Base-by-base conservation (phyloP, 2,797 vertebrate genomes). In the Platalea minor region DNA sequence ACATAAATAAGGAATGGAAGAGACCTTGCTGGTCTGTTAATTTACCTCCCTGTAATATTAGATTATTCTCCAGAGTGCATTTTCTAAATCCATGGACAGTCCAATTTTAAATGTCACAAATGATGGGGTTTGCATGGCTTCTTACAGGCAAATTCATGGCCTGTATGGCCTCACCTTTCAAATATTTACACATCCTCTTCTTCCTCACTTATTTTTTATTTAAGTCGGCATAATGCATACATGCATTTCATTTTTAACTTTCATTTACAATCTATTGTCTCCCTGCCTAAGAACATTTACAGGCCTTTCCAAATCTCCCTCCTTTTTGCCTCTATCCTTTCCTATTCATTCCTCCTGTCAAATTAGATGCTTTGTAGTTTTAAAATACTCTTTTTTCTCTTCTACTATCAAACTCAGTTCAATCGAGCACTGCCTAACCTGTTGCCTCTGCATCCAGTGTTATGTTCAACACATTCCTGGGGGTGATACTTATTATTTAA, bases 11-110 rank as follows among this genome's bases (percentile, higher is more conserved):
- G 46, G 61, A 82, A 78, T n/a, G 59, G 69, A 91, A 84, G 91
- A 77, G 61, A 81, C 73, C 65, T 96, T 91, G n/a, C 94, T 77
- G 53, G 39, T 85, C 85, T 95, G 82, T 75, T 93, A 85, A 91
- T 88, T 93, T 89, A 41, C 75, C 31, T 94, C 67, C 29, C 31
- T 81, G 39, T 78, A 95, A 76, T 73, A 81, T 72, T 77, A 81
- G 73, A 75, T 79, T 93, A 92, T 93, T 81, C 85, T 94, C 69
- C 28, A 61, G 83, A 88, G 89, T 54, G 70, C 56, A 72, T 96
- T 93, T 93, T 64, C 93, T 85, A 93, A 79, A 88, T 81, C 65
- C 45, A n/a, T 11, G 48, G 89, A 73, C 73, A 92, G 89, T 82
- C 54, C 74, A 83, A 28, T 93, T 94, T 91, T 81, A 89, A 93